These are phyloP conservation scores for Diacarnus erythraeanus DNA, from an alignment of 37 sponge, comb jelly and placozoan species.

Conservation along the genomic window DNA sequence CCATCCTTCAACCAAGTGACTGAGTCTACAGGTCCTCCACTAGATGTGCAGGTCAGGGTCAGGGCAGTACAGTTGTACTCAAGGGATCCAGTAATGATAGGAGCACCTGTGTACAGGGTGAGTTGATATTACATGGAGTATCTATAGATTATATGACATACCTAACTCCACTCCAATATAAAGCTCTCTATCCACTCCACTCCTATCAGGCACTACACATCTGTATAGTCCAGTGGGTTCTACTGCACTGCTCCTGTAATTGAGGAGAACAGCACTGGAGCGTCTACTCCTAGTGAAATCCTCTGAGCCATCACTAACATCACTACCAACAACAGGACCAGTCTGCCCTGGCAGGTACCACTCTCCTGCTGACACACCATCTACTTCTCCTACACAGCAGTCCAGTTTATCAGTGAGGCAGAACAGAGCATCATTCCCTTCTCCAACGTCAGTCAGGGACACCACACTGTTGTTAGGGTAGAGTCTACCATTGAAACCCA, in stretches of 20 bases:
- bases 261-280: slow-evolving; percentile 8
- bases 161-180: background rate
- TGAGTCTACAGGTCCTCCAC: slow-evolving; percentile 21
- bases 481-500: background rate
- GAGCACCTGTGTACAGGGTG: background rate
- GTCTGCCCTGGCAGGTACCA: no score
- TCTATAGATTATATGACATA: background rate
- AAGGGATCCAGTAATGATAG: slow-evolving; percentile 2
- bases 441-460: slow-evolving; percentile 19
- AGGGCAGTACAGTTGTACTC: background rate
- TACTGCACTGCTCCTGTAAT: background rate
- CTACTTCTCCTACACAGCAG: slow-evolving; percentile 1
- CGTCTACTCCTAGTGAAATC: background rate
- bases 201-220: slow-evolving; percentile 16
- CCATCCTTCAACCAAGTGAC: slow-evolving; percentile 32
- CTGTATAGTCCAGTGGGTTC: slow-evolving; percentile 15
- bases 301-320: background rate
- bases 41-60: slow-evolving; percentile 25
- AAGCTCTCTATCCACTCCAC: background rate
- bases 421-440: slow-evolving; percentile 6
- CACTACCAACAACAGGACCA: background rate
- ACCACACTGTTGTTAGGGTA: slow-evolving; percentile 28
- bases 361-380: no score
- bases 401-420: background rate
- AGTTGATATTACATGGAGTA: background rate